Percentiles rank a stretch among this genome's conserved stretches.
These are phyloP conservation scores for Thymelicus lineola DNA, from an alignment of 2,888 invertebrate genomes.

Conservation along the genomic window DNA sequence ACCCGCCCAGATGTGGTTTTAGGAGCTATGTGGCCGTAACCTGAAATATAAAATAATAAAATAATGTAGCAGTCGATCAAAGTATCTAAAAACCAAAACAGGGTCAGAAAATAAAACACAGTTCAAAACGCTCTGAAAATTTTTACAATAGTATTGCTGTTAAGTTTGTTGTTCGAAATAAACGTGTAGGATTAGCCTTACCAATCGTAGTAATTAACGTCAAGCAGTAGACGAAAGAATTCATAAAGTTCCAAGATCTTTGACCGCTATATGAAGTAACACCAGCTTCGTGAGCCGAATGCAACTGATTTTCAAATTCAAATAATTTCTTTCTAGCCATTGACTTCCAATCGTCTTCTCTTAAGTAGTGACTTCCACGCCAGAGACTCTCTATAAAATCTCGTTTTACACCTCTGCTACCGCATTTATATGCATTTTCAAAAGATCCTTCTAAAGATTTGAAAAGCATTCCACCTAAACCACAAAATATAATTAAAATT, in stretches of 20 bases:
- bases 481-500: conserved; percentile 89
- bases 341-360: conserved; percentile 96
- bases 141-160: neutral
- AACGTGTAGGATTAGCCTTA: conserved; percentile 75
- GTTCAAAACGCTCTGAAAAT: neutral
- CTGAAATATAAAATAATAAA: conserved; percentile 81
- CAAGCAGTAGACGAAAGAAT: conserved; percentile 93
- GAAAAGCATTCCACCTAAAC: conserved; percentile 92
- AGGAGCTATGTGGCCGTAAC: conserved; percentile 98
- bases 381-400: conserved; percentile 94
- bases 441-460: conserved; percentile 93
- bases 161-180: neutral
- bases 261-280: conserved; percentile 93
- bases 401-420: conserved; percentile 93
- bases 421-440: conserved; percentile 94
- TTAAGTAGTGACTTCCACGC: conserved; percentile 91
- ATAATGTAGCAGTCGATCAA: neutral
- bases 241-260: conserved; percentile 94
- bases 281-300: conserved; percentile 93
- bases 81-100: neutral
- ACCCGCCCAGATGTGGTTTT: conserved; percentile 94
- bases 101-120: conserved; percentile 23
- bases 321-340: conserved; percentile 91
- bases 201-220: conserved; percentile 96
- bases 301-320: conserved; percentile 94